These are phyloP conservation scores for Sebastes fasciatus DNA, from an alignment of 2,113 vertebrate genomes.

Conservation along the genomic window DNA sequence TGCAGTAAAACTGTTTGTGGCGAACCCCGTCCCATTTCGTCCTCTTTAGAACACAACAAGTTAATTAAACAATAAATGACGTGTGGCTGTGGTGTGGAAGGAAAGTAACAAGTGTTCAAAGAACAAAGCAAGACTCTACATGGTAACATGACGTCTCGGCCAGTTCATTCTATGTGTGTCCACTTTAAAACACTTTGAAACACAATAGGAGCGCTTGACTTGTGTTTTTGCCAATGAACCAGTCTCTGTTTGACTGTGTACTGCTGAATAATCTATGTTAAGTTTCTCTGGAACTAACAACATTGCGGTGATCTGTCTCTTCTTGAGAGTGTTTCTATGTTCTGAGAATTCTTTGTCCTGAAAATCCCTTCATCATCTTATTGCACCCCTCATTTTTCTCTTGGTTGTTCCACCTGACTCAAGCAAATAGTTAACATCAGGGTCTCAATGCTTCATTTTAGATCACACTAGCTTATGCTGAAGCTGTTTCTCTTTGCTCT, in stretches of 20 bases:
- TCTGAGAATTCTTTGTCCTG: background rate
- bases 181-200: background rate
- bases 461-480: background rate
- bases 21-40: background rate
- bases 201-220: background rate
- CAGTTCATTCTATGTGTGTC: background rate
- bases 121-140: background rate
- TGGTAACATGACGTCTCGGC: background rate
- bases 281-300: background rate
- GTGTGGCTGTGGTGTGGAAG: background rate
- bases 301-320: background rate
- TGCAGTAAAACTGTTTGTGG: background rate
- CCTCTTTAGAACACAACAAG: background rate
- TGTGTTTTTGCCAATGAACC: background rate
- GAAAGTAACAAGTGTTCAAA: background rate
- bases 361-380: background rate
- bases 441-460: background rate
- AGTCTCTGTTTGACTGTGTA: background rate
- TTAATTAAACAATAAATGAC: background rate
- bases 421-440: background rate
- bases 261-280: constrained; percentile 1
- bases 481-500: background rate
- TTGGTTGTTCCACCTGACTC: background rate
- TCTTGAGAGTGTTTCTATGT: background rate
- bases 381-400: background rate